These are phyloP conservation scores for Eupithecia insigniata DNA, from an alignment of 2,888 invertebrate species.

Conservation along the genomic window DNA sequence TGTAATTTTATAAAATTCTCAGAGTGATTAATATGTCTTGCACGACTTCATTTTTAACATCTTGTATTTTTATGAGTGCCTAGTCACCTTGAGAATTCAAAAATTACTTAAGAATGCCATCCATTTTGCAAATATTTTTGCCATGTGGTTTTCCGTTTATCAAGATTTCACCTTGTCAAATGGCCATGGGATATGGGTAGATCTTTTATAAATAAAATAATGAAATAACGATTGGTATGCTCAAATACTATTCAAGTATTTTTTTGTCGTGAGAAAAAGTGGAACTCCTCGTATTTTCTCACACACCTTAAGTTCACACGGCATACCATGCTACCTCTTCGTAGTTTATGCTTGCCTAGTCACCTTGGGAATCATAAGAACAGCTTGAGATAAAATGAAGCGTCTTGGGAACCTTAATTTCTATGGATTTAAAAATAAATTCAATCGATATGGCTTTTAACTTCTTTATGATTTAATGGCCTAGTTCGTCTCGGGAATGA, in stretches of 20 bases:
- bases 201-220: neutral
- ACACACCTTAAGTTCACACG: constrained; percentile 7
- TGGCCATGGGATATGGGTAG: neutral
- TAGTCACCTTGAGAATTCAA: constrained; percentile 33
- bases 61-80: constrained; percentile 16
- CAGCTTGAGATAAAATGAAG: constrained; percentile 13
- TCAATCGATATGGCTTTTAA: neutral
- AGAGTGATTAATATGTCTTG: neutral
- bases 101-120: constrained; percentile 17
- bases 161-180: neutral
- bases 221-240: neutral
- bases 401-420: constrained; percentile 6
- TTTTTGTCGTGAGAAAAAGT: neutral
- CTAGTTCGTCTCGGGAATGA: constrained; percentile 6
- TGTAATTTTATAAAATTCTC: neutral
- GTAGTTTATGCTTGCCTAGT: constrained; percentile 20
- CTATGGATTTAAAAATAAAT: neutral
- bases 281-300: neutral
- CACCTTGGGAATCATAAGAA: constrained; percentile 18
- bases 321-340: constrained; percentile 3
- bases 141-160: neutral
- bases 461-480: neutral
- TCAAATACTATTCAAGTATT: neutral
- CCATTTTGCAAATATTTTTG: neutral
- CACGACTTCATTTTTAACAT: neutral